These are phyloP conservation scores for Lycaon pictus DNA, from an alignment of 2,113 vertebrate species.

Conservation along the genomic window DNA sequence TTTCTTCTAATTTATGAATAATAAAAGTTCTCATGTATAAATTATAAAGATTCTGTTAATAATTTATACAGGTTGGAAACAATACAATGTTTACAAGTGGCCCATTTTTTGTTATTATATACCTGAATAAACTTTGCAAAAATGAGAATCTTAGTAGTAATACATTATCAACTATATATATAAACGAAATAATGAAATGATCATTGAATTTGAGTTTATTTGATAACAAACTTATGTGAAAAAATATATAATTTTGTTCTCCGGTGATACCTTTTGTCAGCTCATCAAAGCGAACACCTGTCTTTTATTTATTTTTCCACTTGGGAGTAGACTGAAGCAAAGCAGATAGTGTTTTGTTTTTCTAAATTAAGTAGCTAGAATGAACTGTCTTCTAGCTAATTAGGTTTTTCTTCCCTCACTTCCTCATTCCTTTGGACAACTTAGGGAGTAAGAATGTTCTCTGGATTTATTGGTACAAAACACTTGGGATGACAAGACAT, in stretches of 20 bases:
- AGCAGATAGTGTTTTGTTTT: background rate
- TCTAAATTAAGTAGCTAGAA: background rate
- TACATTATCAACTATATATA: background rate
- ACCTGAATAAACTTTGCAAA: background rate
- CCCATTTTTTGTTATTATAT: background rate
- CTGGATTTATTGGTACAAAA: background rate
- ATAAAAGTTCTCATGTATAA: background rate
- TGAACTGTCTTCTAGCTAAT: background rate
- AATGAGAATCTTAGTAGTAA: background rate
- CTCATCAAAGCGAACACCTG: background rate
- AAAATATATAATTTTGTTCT: background rate
- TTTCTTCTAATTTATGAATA: conserved; percentile 43
- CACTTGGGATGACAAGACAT: background rate
- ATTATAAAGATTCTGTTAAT: conserved; percentile 33
- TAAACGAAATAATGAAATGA: background rate
- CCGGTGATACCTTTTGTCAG: background rate
- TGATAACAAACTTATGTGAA: background rate
- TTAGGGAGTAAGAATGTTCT: background rate
- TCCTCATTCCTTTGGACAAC: background rate
- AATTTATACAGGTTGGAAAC: conserved; percentile 39
- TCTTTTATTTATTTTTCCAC: conserved; percentile 17
- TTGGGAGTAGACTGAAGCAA: background rate
- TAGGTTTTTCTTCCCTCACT: background rate
- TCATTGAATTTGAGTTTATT: background rate
- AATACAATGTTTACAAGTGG: background rate